Conservation (phyloP, 2,113 vertebrate species). For the Globicephala melas region DNA sequence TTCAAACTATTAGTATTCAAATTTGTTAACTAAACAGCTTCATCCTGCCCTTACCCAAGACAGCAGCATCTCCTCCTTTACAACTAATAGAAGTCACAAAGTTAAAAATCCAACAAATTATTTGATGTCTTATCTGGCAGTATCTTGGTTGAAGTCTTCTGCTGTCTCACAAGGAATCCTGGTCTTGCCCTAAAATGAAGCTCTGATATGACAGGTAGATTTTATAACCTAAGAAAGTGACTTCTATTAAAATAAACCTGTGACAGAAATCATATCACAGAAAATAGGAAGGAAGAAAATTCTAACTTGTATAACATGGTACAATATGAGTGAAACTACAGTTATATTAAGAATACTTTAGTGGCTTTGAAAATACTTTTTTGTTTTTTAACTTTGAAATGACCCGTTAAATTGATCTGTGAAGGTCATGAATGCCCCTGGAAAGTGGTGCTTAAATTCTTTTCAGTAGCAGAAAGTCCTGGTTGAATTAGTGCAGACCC, state of each 20-base stretch:
- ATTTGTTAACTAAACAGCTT: not conserved
- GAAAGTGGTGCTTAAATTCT: slow-evolving; percentile 64
- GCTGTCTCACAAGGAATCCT: not conserved
- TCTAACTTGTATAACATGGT: not conserved
- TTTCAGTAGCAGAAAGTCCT: slow-evolving; percentile 30
- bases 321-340: not conserved
- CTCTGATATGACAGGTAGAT: not conserved
- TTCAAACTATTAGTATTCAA: slow-evolving; percentile 21
- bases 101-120: slow-evolving; percentile 10
- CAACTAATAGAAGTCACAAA: not conserved
- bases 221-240: not conserved
- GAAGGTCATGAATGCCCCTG: not conserved
- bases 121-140: not conserved
- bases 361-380: slow-evolving; percentile 10
- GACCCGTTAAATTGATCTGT: slow-evolving; percentile 40
- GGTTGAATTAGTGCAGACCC: slow-evolving; percentile 52
- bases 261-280: slow-evolving; percentile 6
- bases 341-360: not conserved
- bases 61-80: not conserved
- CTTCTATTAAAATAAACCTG: slow-evolving; percentile 35
- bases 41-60: not conserved
- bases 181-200: not conserved
- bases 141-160: not conserved
- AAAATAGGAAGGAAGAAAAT: not conserved
- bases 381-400: slow-evolving; percentile 46